phyloP scores from a whole-genome alignment of 2,888 invertebrate genomes.

The Macrosoma leucophasiata region DNA sequence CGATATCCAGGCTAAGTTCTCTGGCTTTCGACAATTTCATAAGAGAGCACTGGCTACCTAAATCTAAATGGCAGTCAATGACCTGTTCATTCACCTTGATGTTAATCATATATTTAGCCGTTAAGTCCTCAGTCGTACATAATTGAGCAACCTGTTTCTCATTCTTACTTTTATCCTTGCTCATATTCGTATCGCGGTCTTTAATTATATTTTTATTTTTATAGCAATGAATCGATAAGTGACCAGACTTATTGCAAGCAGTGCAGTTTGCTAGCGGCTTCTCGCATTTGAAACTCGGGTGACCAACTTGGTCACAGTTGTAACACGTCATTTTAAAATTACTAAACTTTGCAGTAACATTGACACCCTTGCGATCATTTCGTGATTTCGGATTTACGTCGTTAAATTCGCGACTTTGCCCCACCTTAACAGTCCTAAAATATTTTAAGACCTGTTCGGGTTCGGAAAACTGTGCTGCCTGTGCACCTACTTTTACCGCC shows the following conservation, averaged over 20 bases:
- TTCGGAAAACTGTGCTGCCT: slow-evolving; percentile 20
- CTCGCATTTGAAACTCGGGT: slow-evolving; percentile 6
- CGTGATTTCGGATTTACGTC: too few relatives aligned
- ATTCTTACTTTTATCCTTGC: slow-evolving; percentile 1
- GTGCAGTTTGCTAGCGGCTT: slow-evolving; percentile 1
- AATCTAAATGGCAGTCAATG: slow-evolving; percentile 22
- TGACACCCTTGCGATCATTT: too few relatives aligned
- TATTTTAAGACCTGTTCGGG: slow-evolving; percentile 23
- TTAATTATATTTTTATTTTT: too few relatives aligned
- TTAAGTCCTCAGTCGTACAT: background rate
- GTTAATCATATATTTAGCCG: slow-evolving; percentile 6
- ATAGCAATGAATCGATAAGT: slow-evolving; percentile 1
- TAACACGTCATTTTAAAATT: slow-evolving; percentile 4
- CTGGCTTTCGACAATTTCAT: slow-evolving; percentile 11
- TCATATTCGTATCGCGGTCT: too few relatives aligned
- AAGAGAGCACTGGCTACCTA: slow-evolving; percentile 28
- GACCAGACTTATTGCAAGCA: slow-evolving; percentile 1
- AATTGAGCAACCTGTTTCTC: slow-evolving; percentile 6
- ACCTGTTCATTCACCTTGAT: slow-evolving; percentile 12
- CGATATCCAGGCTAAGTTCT: slow-evolving; percentile 3
- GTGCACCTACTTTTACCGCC: slow-evolving; percentile 20
- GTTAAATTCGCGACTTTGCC: background rate
- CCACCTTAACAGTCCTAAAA: slow-evolving; percentile 16
- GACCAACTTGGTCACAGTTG: slow-evolving; percentile 4
- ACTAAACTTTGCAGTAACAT: slow-evolving; percentile 1